Base-by-base conservation (phyloP, 2,888 invertebrate genomes). In the Brenthis ino region DNA sequence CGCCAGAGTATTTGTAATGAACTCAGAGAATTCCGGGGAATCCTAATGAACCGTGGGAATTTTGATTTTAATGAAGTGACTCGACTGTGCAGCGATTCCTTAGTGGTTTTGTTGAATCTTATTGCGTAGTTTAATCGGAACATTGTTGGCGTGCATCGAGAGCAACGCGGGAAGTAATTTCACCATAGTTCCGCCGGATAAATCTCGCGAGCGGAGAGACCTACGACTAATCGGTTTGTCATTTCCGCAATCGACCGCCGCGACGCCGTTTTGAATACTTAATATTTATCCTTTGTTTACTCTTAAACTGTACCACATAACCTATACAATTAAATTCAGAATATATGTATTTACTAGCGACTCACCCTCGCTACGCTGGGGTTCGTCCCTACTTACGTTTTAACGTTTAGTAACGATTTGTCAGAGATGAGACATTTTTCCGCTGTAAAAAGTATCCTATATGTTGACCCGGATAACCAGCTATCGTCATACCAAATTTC, bases 11-110 rank as follows among this genome's bases (percentile, higher is more conserved):
- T 86, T 89, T 88, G 86, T 90, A 91, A 92, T 89, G 90, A 91
- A 91, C 86, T 86, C 80, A 76, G 86, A 82, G 88, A 87, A 91
- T 90, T 88, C 87, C 79, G 78, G 82, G 82, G 85, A 88, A 86
- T 87, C 85, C 87, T 89, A 91, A 91, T 91, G 90, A 91, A 91
- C 88, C 87, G 89, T 90, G 90, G 88, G 91, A 91, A 91, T 91
- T 90, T 87, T 77, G 84, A 87, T 89, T 88, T 83, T 91, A 90
- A 89, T 89, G 88, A 88, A 89, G 82, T 86, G 80, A 80, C 79
- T 81, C 86, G 80, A 80, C 78, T 81, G 76, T 73, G 78, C 69
- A 64, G 67, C 64, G 66, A 70, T 68, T 72, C 68, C 76, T 73
- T 71, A 67, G 68, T 69, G 73, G 73, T 76, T 78, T 82, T 84